These are phyloP conservation scores for Metellina segmentata DNA, from an alignment of 2,888 invertebrate species.

Conservation along the genomic window DNA sequence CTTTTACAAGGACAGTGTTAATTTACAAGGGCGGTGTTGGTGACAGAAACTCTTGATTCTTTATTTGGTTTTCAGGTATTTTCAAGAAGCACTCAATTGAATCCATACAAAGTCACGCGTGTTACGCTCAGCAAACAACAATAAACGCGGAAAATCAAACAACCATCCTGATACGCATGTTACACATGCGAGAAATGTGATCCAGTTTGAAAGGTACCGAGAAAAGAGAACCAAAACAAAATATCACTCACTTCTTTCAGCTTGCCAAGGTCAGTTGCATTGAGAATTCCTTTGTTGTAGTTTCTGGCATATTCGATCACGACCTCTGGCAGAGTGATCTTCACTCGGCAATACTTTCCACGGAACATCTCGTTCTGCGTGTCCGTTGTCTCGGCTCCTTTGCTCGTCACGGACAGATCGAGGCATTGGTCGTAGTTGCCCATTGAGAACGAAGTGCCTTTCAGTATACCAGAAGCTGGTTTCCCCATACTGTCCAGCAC, in stretches of 20 bases:
- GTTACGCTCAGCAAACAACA: too few species aligned
- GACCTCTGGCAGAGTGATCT: slow-evolving; percentile 16
- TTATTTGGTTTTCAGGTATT: too few species aligned
- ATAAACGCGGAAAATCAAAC: too few species aligned
- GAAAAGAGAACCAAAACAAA: too few species aligned
- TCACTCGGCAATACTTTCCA: slow-evolving; percentile 67
- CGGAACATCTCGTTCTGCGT: slow-evolving; percentile 52
- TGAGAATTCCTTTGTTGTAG: slow-evolving; percentile 50
- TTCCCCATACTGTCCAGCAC: slow-evolving; percentile 72
- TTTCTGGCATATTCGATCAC: slow-evolving; percentile 43
- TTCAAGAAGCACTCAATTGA: too few species aligned
- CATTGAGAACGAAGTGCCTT: slow-evolving; percentile 60
- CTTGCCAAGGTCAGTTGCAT: slow-evolving; percentile 64
- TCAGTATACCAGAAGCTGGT: slow-evolving; percentile 56
- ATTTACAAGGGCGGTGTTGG: too few species aligned
- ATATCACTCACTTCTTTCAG: slow-evolving; percentile 61
- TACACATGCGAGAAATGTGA: too few species aligned
- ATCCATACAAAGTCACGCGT: too few species aligned
- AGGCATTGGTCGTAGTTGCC: slow-evolving; percentile 67
- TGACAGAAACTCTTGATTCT: too few species aligned
- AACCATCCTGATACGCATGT: too few species aligned
- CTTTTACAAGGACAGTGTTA: too few species aligned
- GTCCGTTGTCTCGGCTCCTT: slow-evolving; percentile 43
- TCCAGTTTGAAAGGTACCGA: too few species aligned
- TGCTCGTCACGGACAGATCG: slow-evolving; percentile 51